Evolutionary conservation across 2,113 vertebrate genomes (phyloP).

Genomic region (Scopus umbretta): DNA sequence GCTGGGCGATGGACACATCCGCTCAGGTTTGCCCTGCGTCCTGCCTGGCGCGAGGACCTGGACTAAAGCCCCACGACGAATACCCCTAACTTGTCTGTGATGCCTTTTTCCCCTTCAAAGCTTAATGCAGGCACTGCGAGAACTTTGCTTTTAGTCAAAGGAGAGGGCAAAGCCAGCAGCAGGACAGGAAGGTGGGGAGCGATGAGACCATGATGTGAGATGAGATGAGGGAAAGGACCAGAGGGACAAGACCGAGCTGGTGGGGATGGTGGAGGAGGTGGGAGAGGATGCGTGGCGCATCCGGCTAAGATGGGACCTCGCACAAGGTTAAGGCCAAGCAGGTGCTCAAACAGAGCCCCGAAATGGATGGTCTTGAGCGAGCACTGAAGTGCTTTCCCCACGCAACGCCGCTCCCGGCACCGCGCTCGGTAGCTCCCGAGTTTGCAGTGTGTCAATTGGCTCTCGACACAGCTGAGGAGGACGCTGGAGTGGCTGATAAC

Average conservation of each 20-base stretch:
- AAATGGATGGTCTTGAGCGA: background rate
- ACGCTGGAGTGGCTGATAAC: background rate
- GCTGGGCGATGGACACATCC: background rate
- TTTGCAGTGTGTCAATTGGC: background rate
- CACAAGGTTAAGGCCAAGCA: background rate
- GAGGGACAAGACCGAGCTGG: background rate
- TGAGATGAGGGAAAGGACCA: background rate
- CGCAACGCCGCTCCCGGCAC: background rate
- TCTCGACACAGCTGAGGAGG: background rate
- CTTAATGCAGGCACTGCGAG: background rate
- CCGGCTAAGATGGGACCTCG: background rate
- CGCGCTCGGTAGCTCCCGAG: no score
- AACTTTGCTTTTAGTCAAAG: background rate
- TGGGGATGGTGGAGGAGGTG: background rate
- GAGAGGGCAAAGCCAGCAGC: background rate
- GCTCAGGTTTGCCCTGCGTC: background rate
- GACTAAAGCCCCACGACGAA: background rate
- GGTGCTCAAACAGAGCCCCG: background rate
- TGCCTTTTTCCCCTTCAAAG: background rate
- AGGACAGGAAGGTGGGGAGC: background rate
- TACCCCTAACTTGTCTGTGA: background rate
- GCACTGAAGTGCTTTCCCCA: background rate
- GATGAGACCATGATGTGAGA: rapidly evolving
- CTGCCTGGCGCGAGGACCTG: background rate
- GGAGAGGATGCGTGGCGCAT: background rate